A percentile compares a stretch with the other conserved stretches of the same genome.
Conservation (phyloP, 1,140 invertebrate genomes). For the Cotesia vestalis region DNA sequence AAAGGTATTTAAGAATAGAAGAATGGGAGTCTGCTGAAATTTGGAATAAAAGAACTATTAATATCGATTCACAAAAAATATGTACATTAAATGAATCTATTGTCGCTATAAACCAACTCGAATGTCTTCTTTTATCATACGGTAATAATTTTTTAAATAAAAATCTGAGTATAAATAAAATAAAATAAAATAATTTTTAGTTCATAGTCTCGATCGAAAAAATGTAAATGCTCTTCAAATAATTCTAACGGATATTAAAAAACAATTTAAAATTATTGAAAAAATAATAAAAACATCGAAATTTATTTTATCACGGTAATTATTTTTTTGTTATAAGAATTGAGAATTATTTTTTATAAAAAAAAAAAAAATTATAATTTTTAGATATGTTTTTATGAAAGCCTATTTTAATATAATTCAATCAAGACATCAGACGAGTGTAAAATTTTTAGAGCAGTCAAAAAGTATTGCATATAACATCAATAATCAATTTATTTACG, state of each 20-base stretch:
- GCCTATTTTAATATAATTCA: conserved; percentile 57
- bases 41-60: no score
- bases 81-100: conserved; percentile 46
- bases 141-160: conserved; percentile 43
- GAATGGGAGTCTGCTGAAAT: no score
- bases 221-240: conserved; percentile 43
- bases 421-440: conserved; percentile 40
- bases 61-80: no score
- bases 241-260: conserved; percentile 46
- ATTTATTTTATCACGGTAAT: conserved; percentile 54
- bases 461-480: conserved; percentile 46
- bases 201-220: conserved; percentile 51
- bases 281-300: conserved; percentile 48
- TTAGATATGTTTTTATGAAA: conserved; percentile 55
- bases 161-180: background rate
- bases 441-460: conserved; percentile 47
- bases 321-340: background rate
- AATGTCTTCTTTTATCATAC: conserved; percentile 56
- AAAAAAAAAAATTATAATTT: conserved; percentile 6
- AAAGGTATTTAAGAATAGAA: conserved; percentile 4
- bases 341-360: conserved; percentile 7
- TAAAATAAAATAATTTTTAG: conserved; percentile 39
- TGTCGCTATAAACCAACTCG: conserved; percentile 55
- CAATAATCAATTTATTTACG: conserved; percentile 49
- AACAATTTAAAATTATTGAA: conserved; percentile 47